phyloP scores from a whole-genome alignment of 2,797 vertebrate genomes.

The Lithobates pipiens region DNA sequence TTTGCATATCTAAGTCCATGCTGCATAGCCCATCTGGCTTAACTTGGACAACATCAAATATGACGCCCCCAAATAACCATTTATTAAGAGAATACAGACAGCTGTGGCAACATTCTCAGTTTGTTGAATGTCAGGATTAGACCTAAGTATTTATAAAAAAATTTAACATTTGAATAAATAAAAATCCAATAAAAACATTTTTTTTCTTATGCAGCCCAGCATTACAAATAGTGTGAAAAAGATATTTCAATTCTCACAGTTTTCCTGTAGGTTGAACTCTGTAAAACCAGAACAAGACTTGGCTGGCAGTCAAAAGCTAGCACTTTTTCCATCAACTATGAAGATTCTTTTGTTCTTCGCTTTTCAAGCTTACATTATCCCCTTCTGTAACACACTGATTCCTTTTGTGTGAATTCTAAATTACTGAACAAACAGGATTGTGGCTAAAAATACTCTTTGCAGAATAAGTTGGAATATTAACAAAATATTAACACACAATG shows the following conservation, averaged over 20 bases:
- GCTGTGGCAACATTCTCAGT: no score
- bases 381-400: conserved; percentile 28
- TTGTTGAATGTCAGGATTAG: no score
- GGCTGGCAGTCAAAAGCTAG: conserved; percentile 23
- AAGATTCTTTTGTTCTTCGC: conserved; percentile 39
- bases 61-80: no score
- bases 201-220: not conserved
- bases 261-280: conserved; percentile 11
- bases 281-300: conserved; percentile 4
- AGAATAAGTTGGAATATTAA: conserved; percentile 1
- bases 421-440: not conserved
- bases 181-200: not conserved
- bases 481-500: conserved; percentile 11
- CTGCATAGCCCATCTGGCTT: no score
- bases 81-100: no score
- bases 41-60: no score
- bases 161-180: no score
- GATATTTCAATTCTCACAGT: not conserved
- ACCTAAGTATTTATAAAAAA: no score
- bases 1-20: no score
- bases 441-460: conserved; percentile 12
- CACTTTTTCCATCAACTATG: conserved; percentile 30
- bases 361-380: conserved; percentile 25
- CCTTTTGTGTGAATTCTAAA: conserved; percentile 27
- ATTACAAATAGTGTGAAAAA: not conserved